Evolutionary conservation across 2,888 invertebrate species (phyloP), one percentile per base, ranked within the genome.

Genomic region (Pegoplata infirma): DNA sequence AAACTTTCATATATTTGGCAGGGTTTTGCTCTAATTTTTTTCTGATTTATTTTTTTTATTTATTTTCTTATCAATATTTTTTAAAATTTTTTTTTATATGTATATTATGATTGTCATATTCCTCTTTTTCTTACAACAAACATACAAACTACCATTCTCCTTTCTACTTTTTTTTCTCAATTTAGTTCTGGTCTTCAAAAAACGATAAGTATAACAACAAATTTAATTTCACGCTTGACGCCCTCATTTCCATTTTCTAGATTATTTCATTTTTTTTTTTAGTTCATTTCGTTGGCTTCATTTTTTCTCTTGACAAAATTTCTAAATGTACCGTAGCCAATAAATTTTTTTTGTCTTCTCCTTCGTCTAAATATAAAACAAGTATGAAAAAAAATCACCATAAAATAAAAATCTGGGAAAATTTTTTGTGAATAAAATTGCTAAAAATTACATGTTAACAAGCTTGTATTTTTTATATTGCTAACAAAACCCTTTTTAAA

Each of bases 221-320:
- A 81, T 82, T 81, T 82, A 82, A 82, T 82, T 82, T 82, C 81
- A 82, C 81, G 81, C 81, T 82, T 82, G 75, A 82, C 81, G 81
- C 81, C 79, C 79, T 80, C 81, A 82, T 81, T 82, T 81, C 75
- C 79, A 79, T 79, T 79, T 79, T 79, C 71, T 67, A 71, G 75
- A 75, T 75, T 79, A 79, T 75, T 72, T 72, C 67, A n/a, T n/a
- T n/a, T n/a, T n/a, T n/a, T n/a, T n/a, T 46, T 25, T 55, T 66
- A 63, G 46, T 72, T 72, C 71, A 66, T 67, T 75, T 75, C 75
- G 32, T 47, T 6, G 16, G 1, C 17, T 66, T 59, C 23, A 53
- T 47, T 40, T 21, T 44, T 75, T 79, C 79, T 63, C 79, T 75
- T 75, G 79, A 79, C 67, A 79, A 79, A 79, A 79, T 72, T 63